Evolutionary conservation across 1,140 invertebrate species (phyloP), one percentile per base, ranked within the genome.

Genomic region (Lepidostoma basale): DNA sequence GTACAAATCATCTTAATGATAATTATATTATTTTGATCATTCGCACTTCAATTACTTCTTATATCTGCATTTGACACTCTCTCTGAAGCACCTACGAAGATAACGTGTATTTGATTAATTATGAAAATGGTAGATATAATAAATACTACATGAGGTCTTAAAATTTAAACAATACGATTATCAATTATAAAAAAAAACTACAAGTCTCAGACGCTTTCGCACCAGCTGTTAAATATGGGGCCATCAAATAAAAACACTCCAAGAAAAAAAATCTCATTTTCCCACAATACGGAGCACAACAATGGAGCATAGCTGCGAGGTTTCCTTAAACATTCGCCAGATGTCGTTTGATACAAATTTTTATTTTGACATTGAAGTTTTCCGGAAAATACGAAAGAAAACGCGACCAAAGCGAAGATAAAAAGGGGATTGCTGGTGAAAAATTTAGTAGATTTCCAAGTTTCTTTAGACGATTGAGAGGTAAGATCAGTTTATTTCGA

Each of bases 321-420:
- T n/a, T 49, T 25, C 18, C 18, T 12, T 3, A 22, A 49, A 49
- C 18, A 23, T 49, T 49, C 22, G 23, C 45, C 45, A 49, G 45
- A 49, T 49, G 45, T 49, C 22, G n/a, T 49, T 25, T 22, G 18
- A 23, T 26, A 49, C 45, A 22, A 12, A 22, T n/a, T 20, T 49
- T 49, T 49, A 23, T 49, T 25, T 49, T 49, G 45, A 49, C 45
- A 49, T 23, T n/a, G n/a, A n/a, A n/a, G n/a, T 49, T 49, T 49
- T 5, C 22, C 22, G 8, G 45, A 3, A 8, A n/a, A n/a, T n/a
- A n/a, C n/a, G n/a, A n/a, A n/a, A n/a, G n/a, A n/a, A n/a, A n/a
- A n/a, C n/a, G n/a, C n/a, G n/a, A n/a, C n/a, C n/a, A n/a, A 26
- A 23, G 3, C 22, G 18, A 49, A 49, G 8, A 12, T 23, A 23